Evolutionary conservation across 2,888 invertebrate species (phyloP).

Genomic region (Synergus umbraculus): DNA sequence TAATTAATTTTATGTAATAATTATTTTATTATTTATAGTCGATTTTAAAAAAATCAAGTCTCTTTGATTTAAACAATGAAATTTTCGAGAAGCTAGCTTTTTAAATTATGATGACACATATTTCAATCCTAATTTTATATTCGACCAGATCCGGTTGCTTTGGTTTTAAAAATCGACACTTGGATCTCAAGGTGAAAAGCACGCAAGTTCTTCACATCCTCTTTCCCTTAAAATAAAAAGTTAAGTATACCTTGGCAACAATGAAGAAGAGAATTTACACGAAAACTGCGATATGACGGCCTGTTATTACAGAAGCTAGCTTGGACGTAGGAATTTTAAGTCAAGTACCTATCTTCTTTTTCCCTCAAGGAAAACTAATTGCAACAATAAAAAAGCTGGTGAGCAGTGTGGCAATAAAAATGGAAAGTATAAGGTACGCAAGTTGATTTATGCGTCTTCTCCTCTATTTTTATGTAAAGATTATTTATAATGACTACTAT

Average conservation of each 20-base stretch:
- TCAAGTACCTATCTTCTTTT: neutral
- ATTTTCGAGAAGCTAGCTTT: no score
- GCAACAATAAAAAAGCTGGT: neutral
- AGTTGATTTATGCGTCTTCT: neutral
- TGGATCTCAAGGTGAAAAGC: neutral
- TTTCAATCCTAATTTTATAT: no score
- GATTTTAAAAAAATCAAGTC: no score
- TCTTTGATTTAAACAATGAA: no score
- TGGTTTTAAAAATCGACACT: neutral
- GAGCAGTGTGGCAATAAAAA: neutral
- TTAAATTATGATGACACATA: no score
- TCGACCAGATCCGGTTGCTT: neutral
- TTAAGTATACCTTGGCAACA: neutral
- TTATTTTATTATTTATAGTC: no score
- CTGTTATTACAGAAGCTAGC: neutral
- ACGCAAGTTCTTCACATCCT: neutral
- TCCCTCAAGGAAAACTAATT: neutral
- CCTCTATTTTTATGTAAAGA: neutral
- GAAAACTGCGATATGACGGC: slow-evolving; percentile 1
- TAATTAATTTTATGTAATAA: no score
- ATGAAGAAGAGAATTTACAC: neutral
- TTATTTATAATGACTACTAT: neutral
- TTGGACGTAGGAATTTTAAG: neutral
- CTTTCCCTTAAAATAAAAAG: neutral
- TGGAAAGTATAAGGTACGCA: neutral